Conservation (phyloP, 2,797 vertebrate species). For the Pitangus sulphuratus region DNA sequence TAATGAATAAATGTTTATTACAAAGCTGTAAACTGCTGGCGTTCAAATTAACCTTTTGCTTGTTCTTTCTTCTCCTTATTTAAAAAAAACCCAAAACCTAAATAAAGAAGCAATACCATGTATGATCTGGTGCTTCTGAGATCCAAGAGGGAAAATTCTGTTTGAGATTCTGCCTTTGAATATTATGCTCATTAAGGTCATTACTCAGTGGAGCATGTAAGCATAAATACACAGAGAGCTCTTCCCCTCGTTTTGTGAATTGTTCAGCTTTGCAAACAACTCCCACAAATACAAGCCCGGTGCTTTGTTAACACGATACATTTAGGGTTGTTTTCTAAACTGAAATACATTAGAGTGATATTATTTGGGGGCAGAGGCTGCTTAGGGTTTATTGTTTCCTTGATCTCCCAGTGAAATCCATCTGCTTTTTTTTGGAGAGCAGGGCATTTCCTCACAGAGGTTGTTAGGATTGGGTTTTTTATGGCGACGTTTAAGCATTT, state of each 20-base stretch:
- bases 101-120: neutral
- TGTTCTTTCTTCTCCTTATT: neutral
- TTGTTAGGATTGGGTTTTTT: neutral
- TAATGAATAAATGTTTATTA: neutral
- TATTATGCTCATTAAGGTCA: constrained; percentile 31
- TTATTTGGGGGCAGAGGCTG: neutral
- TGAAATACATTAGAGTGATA: neutral
- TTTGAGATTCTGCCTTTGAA: constrained; percentile 39
- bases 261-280: constrained; percentile 44
- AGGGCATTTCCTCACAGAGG: neutral
- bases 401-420: neutral
- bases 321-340: neutral
- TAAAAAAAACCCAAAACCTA: neutral
- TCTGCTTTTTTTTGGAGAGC: neutral
- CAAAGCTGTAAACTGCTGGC: neutral
- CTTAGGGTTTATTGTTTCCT: neutral
- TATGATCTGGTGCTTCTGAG: neutral
- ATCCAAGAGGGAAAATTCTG: constrained; percentile 9
- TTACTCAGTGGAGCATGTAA: constrained; percentile 46
- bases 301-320: neutral
- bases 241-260: neutral
- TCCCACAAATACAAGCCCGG: neutral
- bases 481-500: neutral
- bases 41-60: constrained; percentile 9
- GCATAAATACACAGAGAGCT: neutral